Conservation (phyloP, 2,888 invertebrate genomes). For the Xanthia icteritia region DNA sequence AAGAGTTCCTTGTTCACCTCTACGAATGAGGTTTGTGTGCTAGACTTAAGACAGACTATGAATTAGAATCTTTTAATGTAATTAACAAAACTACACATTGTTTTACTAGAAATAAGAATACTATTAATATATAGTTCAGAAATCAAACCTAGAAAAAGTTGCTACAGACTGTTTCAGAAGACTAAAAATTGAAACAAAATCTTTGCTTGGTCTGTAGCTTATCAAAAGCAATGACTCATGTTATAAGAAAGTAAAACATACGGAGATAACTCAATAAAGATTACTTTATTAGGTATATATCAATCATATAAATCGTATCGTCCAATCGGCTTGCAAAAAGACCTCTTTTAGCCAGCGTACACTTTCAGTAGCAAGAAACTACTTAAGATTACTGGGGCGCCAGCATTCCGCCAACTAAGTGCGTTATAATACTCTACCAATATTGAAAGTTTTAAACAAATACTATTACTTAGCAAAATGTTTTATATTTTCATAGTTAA, state of each 20-base stretch:
- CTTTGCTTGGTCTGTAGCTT: constrained; percentile 3
- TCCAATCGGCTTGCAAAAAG: constrained; percentile 35
- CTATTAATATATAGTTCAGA: background rate
- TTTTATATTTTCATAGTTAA: constrained; percentile 64
- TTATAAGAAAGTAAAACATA: constrained; percentile 51
- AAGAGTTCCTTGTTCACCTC: constrained; percentile 50
- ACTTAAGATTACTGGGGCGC: constrained; percentile 61
- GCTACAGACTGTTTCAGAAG: background rate
- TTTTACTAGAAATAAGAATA: background rate
- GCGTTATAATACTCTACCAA: constrained; percentile 53
- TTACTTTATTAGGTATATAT: constrained; percentile 35
- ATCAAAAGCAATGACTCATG: constrained; percentile 48
- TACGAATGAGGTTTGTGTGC: constrained; percentile 60
- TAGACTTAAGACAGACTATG: constrained; percentile 21
- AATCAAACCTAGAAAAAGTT: background rate
- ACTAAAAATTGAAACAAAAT: constrained; percentile 21
- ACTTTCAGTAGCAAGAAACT: constrained; percentile 62
- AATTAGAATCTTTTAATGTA: constrained; percentile 1
- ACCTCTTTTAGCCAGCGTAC: constrained; percentile 27
- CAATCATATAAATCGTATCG: constrained; percentile 57
- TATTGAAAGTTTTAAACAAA: constrained; percentile 63
- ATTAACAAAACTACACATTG: background rate
- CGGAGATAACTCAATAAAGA: constrained; percentile 46
- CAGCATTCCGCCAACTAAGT: constrained; percentile 48
- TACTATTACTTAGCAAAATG: constrained; percentile 50